phyloP scores from a whole-genome alignment of 2,888 invertebrate species.

The Dicranocentrus wangi region DNA sequence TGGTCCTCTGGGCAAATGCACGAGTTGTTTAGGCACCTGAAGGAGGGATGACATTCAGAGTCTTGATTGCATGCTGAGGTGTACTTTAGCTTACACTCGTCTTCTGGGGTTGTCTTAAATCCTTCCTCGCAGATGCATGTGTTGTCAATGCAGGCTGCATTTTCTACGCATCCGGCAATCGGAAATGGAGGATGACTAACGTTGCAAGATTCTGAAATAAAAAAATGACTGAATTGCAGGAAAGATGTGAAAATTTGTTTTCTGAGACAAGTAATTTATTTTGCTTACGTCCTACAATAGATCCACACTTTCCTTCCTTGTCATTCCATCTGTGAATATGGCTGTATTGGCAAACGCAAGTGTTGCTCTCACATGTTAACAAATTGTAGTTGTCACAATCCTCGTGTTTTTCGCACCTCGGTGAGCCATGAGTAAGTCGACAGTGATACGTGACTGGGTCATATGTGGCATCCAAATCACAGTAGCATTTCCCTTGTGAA shows the following conservation, averaged over 20 bases:
- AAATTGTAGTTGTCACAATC: slow-evolving; percentile 33
- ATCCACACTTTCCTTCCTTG: slow-evolving; percentile 9
- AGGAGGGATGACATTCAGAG: slow-evolving; percentile 2
- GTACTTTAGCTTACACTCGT: slow-evolving; percentile 15
- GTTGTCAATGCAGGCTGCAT: neutral
- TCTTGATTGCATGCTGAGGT: neutral
- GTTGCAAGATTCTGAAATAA: slow-evolving; percentile 16
- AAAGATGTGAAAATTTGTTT: neutral
- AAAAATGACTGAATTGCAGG: neutral
- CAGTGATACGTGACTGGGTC: neutral
- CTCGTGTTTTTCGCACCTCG: neutral
- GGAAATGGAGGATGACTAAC: neutral
- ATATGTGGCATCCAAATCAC: neutral
- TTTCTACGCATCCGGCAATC: slow-evolving; percentile 13
- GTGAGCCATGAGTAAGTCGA: slow-evolving; percentile 20
- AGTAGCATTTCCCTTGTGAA: slow-evolving; percentile 11
- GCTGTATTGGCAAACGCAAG: slow-evolving; percentile 25
- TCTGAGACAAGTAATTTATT: neutral
- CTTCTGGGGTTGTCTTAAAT: neutral
- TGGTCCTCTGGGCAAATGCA: slow-evolving; percentile 15
- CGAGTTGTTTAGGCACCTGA: neutral
- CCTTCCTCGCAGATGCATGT: neutral
- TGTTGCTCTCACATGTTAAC: slow-evolving; percentile 22
- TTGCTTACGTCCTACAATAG: slow-evolving; percentile 26
- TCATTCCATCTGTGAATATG: slow-evolving; percentile 21